These are phyloP conservation scores for Bolinopsis microptera DNA, from an alignment of 37 sponge, comb jelly and placozoan genomes.

Conservation along the genomic window DNA sequence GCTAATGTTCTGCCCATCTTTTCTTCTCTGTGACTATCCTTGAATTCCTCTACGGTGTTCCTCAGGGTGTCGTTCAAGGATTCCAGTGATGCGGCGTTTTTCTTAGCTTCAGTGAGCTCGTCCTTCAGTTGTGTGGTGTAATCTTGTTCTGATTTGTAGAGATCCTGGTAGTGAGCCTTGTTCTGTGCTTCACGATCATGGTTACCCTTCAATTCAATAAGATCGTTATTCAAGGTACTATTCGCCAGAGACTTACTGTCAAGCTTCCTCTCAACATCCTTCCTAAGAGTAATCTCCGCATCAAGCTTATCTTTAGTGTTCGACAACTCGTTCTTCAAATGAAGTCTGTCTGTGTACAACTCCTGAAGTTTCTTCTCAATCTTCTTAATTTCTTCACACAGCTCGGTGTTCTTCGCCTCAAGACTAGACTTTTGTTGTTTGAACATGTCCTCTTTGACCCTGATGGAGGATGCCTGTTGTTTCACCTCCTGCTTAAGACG, in stretches of 20 bases:
- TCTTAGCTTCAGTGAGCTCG: slow-evolving; percentile 42
- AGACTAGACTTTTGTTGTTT: slow-evolving; percentile 54
- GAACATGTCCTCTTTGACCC: slow-evolving; percentile 59
- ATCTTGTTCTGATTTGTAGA: slow-evolving; percentile 56
- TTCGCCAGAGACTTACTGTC: slow-evolving; percentile 9
- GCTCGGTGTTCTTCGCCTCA: slow-evolving; percentile 25
- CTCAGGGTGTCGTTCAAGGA: slow-evolving; percentile 23
- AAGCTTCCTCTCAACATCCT: slow-evolving; percentile 35
- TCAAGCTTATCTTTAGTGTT: slow-evolving; percentile 61
- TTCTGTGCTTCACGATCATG: slow-evolving; percentile 46
- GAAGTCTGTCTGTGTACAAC: slow-evolving; percentile 43
- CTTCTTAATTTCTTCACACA: slow-evolving; percentile 46
- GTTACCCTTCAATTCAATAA: slow-evolving; percentile 61
- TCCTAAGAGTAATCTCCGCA: not conserved
- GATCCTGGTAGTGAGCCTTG: slow-evolving; percentile 48
- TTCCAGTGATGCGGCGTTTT: slow-evolving; percentile 37
- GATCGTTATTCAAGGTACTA: slow-evolving; percentile 31
- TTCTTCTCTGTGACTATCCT: slow-evolving; percentile 27
- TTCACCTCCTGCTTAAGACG: slow-evolving; percentile 54
- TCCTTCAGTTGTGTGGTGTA: slow-evolving; percentile 52
- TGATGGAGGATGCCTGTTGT: slow-evolving; percentile 60
- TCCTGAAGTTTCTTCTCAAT: slow-evolving; percentile 57
- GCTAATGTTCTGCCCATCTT: slow-evolving; percentile 40
- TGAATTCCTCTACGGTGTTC: slow-evolving; percentile 54
- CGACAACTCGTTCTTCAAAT: slow-evolving; percentile 46